Base-by-base conservation (phyloP, 2,888 invertebrate genomes). In the Pandemis corylana region DNA sequence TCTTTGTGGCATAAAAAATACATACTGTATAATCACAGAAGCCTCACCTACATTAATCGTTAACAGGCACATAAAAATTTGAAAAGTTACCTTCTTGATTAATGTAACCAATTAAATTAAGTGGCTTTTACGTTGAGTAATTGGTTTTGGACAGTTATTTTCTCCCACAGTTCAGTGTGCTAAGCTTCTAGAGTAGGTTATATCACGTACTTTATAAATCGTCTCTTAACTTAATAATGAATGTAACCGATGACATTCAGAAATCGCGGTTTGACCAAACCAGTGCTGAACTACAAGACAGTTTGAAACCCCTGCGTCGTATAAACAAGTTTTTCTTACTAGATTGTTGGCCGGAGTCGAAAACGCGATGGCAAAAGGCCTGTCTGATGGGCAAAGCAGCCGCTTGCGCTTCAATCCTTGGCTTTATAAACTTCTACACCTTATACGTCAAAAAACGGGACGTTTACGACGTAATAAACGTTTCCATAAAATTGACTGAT, bases 401-500 rank as follows among this genome's bases (percentile, higher is more conserved):
- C 12, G 36, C 80, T 15, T 79, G 79, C 15, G 80, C 78, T 56
- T 41, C 71, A 3, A 9, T 84, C 15, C 76, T 90, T 1, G 86
- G 85, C 68, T 71, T 76, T 56, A 13, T 89, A 5, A 81, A 82
- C 75, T 77, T 81, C 13, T 83, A 67, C 36, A 80, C 85, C 53
- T 77, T 92, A 15, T 85, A 84, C 77, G 89, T 82, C 74, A 92
- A 90, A 85, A 76, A 86, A 59, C 68, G 28, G 1, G 73, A 85
- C 76, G 44, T 86, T 13, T 88, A 86, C 72, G 42, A 65, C 1
- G 28, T 63, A 7, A 20, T 89, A 12, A 82, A 81, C 13, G 49
- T 78, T 5, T 90, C 91, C 7, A 84, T 93, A 36, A 87, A 80
- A 80, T 73, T 90, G 44, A 90, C 89, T 28, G 92, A 92, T 74